These are phyloP conservation scores for Drosophila bocki DNA, from an alignment of 1,140 invertebrate genomes.

Conservation along the genomic window DNA sequence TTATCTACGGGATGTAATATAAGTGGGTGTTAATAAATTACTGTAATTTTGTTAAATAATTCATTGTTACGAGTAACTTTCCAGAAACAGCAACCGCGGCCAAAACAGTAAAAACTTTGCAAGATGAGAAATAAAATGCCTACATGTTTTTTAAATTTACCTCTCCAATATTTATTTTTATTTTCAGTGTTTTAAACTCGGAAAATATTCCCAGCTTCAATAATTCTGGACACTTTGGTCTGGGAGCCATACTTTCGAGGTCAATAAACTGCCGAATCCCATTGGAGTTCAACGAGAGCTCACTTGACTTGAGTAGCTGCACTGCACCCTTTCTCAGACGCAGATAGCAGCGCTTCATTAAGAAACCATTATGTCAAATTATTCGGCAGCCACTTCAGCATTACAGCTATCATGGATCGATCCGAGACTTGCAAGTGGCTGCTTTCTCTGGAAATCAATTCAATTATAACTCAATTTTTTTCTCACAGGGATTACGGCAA, in stretches of 20 bases:
- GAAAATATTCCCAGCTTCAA: not conserved
- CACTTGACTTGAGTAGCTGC: conserved; percentile 68
- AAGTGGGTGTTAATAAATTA: too few relatives aligned
- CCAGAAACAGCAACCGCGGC: too few relatives aligned
- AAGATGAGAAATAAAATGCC: too few relatives aligned
- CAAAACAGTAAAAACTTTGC: too few relatives aligned
- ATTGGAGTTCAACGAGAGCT: conserved; percentile 32
- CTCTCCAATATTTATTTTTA: not conserved
- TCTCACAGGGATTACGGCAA: conserved; percentile 64
- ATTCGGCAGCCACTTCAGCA: conserved; percentile 63
- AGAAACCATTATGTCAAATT: conserved; percentile 79
- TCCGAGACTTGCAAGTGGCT: conserved; percentile 62
- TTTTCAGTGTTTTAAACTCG: not conserved
- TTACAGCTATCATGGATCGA: conserved; percentile 11
- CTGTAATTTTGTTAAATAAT: too few relatives aligned
- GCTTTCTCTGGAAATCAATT: conserved; percentile 72
- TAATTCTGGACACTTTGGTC: too few relatives aligned
- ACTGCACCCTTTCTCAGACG: conserved; percentile 43
- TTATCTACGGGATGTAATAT: not conserved
- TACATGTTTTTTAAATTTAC: too few relatives aligned
- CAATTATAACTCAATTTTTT: conserved; percentile 55
- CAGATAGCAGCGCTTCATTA: conserved; percentile 66
- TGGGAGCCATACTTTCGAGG: conserved; percentile 12
- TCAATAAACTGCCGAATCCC: conserved; percentile 31
- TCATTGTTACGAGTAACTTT: too few relatives aligned